Evolutionary conservation across 2,113 vertebrate genomes (phyloP).

Genomic region (Thunnus maccoyii): DNA sequence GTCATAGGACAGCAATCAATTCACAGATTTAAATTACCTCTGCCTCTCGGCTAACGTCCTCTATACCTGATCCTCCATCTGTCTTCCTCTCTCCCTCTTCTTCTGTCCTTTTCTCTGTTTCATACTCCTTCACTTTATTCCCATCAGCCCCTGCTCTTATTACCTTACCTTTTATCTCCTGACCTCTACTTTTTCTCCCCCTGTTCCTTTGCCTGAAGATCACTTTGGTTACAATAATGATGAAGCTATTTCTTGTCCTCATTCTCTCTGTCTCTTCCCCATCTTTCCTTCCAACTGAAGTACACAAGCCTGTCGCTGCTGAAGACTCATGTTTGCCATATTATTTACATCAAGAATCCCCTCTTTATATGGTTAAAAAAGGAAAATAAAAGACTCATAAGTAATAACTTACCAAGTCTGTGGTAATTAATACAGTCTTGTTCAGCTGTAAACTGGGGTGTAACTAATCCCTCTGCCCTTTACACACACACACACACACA

Average conservation of each 20-base stretch:
- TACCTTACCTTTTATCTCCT: conserved; percentile 1
- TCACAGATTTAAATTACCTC: conserved; percentile 73
- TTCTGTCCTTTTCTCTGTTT: conserved; percentile 4
- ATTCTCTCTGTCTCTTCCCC: neutral
- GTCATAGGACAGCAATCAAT: conserved; percentile 70
- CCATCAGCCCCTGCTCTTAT: neutral
- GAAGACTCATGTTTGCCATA: neutral
- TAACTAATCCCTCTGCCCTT: conserved; percentile 56
- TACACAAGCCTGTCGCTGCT: neutral
- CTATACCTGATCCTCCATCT: conserved; percentile 51
- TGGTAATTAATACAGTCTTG: conserved; percentile 30
- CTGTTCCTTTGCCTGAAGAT: neutral
- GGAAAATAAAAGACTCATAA: neutral
- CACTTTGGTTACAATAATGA: conserved; percentile 1
- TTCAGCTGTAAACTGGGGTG: conserved; percentile 33
- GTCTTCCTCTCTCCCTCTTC: neutral
- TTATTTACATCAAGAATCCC: conserved; percentile 16
- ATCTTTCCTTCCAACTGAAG: neutral
- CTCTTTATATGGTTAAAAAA: neutral
- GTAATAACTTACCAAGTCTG: conserved; percentile 8
- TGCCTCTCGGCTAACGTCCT: conserved; percentile 54
- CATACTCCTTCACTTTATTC: conserved; percentile 17
- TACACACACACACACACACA: conserved; percentile 3
- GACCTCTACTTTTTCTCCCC: neutral
- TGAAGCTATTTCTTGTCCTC: neutral